phyloP scores from a whole-genome alignment of 2,888 invertebrate species.

The Acanthosepion esculentum region DNA sequence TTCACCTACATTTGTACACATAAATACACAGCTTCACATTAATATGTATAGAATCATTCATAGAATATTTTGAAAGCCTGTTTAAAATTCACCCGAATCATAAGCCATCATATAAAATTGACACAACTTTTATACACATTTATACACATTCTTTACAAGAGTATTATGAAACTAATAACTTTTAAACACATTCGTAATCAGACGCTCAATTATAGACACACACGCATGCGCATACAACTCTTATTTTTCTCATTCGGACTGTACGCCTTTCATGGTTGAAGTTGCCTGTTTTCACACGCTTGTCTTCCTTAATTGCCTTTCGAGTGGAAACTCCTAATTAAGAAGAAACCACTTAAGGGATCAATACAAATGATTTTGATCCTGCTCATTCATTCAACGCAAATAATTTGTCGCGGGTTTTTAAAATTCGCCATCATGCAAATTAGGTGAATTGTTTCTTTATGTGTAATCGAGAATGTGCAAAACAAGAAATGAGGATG shows the following conservation, averaged over 20 bases:
- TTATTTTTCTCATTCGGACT: neutral
- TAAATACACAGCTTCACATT: neutral
- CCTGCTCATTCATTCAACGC: neutral
- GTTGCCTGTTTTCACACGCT: neutral
- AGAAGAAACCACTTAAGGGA: neutral
- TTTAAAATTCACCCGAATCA: no score
- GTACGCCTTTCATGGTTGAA: neutral
- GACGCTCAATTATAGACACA: neutral
- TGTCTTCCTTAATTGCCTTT: neutral
- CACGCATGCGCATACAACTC: no score
- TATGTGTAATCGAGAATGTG: neutral
- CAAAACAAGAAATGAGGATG: neutral
- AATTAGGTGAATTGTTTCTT: slow-evolving; percentile 20
- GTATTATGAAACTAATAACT: no score
- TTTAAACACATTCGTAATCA: neutral
- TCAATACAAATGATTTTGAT: neutral
- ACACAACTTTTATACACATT: no score
- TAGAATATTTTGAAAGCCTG: no score
- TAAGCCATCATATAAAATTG: no score
- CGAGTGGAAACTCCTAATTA: neutral
- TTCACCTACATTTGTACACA: neutral
- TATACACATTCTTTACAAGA: no score
- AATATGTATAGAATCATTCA: no score
- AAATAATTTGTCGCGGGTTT: neutral
- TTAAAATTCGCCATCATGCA: neutral